Base-by-base conservation (phyloP, 2,888 invertebrate genomes). In the Eucriotettix oculatus region DNA sequence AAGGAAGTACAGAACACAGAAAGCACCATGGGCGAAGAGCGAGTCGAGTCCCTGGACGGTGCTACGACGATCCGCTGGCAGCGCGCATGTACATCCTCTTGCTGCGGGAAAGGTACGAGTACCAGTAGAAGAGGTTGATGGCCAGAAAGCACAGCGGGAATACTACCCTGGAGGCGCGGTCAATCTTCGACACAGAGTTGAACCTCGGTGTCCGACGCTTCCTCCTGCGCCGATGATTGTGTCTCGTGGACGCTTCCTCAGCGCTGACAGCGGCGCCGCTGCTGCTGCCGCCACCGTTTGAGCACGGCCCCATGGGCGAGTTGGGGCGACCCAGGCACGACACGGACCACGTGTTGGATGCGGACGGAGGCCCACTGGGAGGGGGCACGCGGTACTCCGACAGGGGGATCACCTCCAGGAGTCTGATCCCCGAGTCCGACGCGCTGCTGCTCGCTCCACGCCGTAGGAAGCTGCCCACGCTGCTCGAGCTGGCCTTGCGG, bases 41-140 rank as follows among this genome's bases (percentile, higher is more conserved):
- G 29, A 29, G 29, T 29, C 2, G 29, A 29, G 29, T 29, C 29
- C 29, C 3, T 29, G 29, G 48, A 48, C 48, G 48, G 12, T n/a
- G 48, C 48, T 48, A 48, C 48, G 48, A 12, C 5, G 48, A 48
- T n/a, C 14, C 48, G 40, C 16, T 40, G 53, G n/a, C 41, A 14
- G 16, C 58, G 16, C 52, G 52, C 41, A 40, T 40, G 12, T 11
- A 53, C 11, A 62, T 62, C 5, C 61, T 54, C 54, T 52, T 57
- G 16, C 61, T 62, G 9, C 61, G 52, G 9, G 59, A 62, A 61
- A 87, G 74, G 69, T 86, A 88, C 10, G 82, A 82, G 66, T 80
- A 83, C 87, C 90, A 90, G 70, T 90, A 90, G 71, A 87, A 82
- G 60, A 86, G 73, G 71, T 90, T 89, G 66, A 90, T 86, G 12